These are phyloP conservation scores for Metridium senile DNA, from an alignment of 92 coral and sea anemone species.

Conservation along the genomic window DNA sequence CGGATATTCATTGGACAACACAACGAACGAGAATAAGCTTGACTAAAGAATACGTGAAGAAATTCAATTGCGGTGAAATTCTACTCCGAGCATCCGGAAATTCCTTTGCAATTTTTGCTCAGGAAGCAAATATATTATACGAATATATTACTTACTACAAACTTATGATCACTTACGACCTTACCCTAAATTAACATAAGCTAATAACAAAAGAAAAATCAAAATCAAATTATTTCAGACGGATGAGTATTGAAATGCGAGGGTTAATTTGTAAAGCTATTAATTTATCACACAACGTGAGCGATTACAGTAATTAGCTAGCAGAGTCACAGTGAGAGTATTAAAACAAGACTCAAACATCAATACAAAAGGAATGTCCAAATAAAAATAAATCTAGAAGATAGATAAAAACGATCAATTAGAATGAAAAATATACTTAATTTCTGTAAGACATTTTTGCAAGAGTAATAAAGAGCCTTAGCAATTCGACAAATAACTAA, in stretches of 20 bases:
- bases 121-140: neutral
- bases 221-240: neutral
- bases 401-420: too few species aligned
- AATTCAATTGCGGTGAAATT: neutral
- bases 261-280: too few species aligned
- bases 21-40: neutral
- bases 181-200: neutral
- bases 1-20: neutral
- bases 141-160: neutral
- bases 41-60: neutral
- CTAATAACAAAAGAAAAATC: neutral
- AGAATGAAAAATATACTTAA: neutral
- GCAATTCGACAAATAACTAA: neutral
- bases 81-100: neutral
- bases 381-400: too few species aligned
- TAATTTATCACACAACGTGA: neutral
- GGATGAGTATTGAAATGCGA: neutral
- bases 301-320: neutral
- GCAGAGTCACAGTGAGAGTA: too few species aligned
- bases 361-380: too few species aligned
- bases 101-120: conserved; percentile 2
- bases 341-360: too few species aligned
- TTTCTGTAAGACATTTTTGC: neutral
- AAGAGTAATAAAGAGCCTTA: neutral
- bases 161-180: neutral